Evolutionary conservation across 2,888 invertebrate genomes (phyloP), one percentile per base, ranked within the genome.

Genomic region (Auanema freiburgensis): DNA sequence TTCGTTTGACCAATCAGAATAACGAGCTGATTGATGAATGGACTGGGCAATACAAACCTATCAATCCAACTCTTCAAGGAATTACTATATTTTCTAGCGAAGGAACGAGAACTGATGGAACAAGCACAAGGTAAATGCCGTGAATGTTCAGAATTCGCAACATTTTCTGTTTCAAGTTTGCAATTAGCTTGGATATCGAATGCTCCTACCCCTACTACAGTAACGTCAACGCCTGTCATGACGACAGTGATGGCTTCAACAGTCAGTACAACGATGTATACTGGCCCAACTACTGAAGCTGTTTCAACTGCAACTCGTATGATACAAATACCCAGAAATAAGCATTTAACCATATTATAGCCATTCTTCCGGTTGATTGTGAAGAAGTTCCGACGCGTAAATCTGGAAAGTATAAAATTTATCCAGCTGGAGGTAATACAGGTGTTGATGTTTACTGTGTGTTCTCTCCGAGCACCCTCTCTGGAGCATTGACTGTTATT

Each of bases 171-270:
- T 42, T 41, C 12, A 41, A 14, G 33, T 6, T 40, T 68, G 14
- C 57, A 63, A 5, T 52, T 68, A 16, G 65, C 68, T 0, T 68
- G 68, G 68, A 50, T 59, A 12, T 62, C 65, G 0, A 62, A 68
- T 42, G 65, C 62, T 21, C 43, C 65, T 12, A 41, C 68, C 6
- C 49, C 68, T 5, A 61, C 49, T 11, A 12, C 41, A 5, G 33
- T 63, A 14, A 58, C 61, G 18, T 21, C 66, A 8, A 40, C 23
- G 1, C 4, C 44, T 2, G 25, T 16, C 8, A 33, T 33, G 18
- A 60, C 56, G 1, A 16, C 56, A 11, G 57, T 63, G 21, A n/a
- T n/a, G 8, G 63, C 52, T 12, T 52, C 56, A 2, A 59, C 63
- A 10, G 25, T 16, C 12, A 33, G 23, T 12, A 24, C 11, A 18